Base-by-base conservation (phyloP, 2,797 vertebrate genomes). In the Schizopygopsis malacanthus region DNA sequence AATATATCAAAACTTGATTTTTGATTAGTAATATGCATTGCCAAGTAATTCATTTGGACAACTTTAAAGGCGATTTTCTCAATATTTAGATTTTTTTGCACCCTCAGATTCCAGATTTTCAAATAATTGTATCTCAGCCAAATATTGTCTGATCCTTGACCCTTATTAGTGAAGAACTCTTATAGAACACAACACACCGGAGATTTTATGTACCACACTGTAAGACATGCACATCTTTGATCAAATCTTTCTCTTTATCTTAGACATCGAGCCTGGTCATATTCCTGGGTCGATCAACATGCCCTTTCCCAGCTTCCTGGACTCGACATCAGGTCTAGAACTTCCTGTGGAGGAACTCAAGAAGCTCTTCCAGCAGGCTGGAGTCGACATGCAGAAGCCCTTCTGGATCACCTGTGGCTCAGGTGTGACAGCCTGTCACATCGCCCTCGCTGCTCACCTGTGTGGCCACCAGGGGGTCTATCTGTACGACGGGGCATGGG, bases 401-500 rank as follows among this genome's bases (percentile, higher is more conserved):
- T 86, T 99, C 81, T 95, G 97, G 0, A 93, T 94, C 43, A 94
- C 96, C 0, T 99, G 98, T 76, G 97, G 96, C n/a, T 97, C 97
- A 9, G 98, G 98, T 0, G 96, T 99, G 87, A 98, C 98, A 0
- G 97, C 98, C 0, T 99, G 98, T 83, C 97, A 98, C 11, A 85
- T 99, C 0, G 96, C 93, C 15, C 89, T 99, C 88, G 97, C 96
- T 0, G 98, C 98, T 79, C 95, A 96, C 90, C 92, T 98, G 80
- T 97, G 98, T 0, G 97, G 97, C 25, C 95, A 97, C 89, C 92
- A 95, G 0, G 96, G 95, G 0, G 95, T 96, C 84, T 94, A 95
- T 0, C 73, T 99, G 82, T 99, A 99, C 0, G 98, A 99, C 0
- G 98, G 98, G n/a, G 96, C 98, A 82, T 99, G 98, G 98, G 92